These are phyloP conservation scores for Actinia equina DNA, from an alignment of 64 coral and sea anemone genomes.

Conservation along the genomic window DNA sequence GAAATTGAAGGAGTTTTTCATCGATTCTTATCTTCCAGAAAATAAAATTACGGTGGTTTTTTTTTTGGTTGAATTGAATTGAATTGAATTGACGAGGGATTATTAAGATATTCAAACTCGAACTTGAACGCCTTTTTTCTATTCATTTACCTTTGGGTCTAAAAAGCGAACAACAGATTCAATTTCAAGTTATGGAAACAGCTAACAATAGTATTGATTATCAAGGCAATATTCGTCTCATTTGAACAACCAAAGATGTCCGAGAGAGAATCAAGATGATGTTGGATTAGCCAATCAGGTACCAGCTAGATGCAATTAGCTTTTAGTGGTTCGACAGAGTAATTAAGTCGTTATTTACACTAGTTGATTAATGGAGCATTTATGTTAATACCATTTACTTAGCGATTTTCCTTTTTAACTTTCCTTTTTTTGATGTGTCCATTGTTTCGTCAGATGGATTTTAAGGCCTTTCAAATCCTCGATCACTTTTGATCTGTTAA, in stretches of 20 bases:
- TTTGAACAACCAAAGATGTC: background rate
- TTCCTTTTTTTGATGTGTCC: background rate
- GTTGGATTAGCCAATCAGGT: background rate
- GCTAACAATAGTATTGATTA: slow-evolving; percentile 17
- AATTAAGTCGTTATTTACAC: slow-evolving; percentile 24
- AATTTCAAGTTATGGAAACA: slow-evolving; percentile 10
- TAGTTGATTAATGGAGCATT: slow-evolving; percentile 8
- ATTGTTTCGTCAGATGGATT: background rate
- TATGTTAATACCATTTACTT: slow-evolving; percentile 17
- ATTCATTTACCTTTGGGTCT: background rate
- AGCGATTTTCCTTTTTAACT: background rate
- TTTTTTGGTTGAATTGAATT: background rate
- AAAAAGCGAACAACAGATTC: background rate
- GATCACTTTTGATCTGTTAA: background rate
- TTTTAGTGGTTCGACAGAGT: slow-evolving; percentile 8
- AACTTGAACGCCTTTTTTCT: background rate
- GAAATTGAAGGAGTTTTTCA: background rate
- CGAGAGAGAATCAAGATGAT: background rate
- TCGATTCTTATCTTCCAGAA: background rate
- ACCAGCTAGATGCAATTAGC: background rate
- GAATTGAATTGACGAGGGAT: background rate
- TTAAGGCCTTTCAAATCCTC: background rate
- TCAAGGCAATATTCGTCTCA: slow-evolving; percentile 18
- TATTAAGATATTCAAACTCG: background rate
- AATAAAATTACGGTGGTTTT: background rate